Base-by-base conservation (phyloP, 92 coral and sea anemone genomes). In the Porites divaricata region DNA sequence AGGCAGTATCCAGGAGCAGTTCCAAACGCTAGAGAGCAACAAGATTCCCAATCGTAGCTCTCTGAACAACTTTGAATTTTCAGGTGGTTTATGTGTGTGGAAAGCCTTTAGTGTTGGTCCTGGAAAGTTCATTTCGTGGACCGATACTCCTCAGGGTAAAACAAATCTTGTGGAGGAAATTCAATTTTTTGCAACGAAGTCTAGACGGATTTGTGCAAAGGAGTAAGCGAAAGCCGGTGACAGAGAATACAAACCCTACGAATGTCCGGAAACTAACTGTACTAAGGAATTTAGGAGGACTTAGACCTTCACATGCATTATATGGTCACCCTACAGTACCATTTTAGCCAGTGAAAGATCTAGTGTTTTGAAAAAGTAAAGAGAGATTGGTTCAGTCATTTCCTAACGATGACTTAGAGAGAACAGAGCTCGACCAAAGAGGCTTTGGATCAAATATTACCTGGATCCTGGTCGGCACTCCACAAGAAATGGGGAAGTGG, bases 391-490 rank as follows among this genome's bases (percentile, higher is more conserved):
- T 87, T 87, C 12, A 62, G 67, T 19, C 86, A 78, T 58, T 87
- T 87, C 67, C 69, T 75, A 66, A 68, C 83, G 9, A 4, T 51
- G 54, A 51, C 54, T 4, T 51, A 4, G 54, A 4, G 9, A 51
- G 54, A 51, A 4, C 6, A 51, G 9, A 51, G 54, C 4, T 51
- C 54, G 54, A 51, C 54, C 54, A 9, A 9, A 51, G 54, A 4
- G 9, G 54, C 54, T 4, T 4, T 51, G 9, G 54, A 63, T 71
- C 78, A 12, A 50, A n/a, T 4, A 89, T 51, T 4, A 9, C 54
- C 54, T 84, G 88, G 89, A n/a, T n/a, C n/a, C n/a, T n/a, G 89
- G 51, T 88, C 87, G 91, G 91, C 91, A 75, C 87, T 88, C 59
- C 81, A 87, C 61, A 73, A 80, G 83, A 87, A 76, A 74, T 16